These are phyloP conservation scores for Apamea crenata DNA, from an alignment of 2,888 invertebrate genomes.

Conservation along the genomic window DNA sequence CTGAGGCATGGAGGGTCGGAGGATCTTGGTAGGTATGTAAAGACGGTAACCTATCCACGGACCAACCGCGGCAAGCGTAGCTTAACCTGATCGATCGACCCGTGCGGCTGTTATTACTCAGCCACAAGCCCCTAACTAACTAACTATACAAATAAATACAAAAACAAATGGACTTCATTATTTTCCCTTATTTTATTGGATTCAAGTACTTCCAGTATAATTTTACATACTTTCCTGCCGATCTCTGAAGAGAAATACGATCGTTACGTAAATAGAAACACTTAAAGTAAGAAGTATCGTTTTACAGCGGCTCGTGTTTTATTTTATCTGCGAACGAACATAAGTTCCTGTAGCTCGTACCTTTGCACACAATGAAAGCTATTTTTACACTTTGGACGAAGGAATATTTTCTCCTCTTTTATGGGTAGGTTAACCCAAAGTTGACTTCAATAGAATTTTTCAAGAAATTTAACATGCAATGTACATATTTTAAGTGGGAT, in stretches of 20 bases:
- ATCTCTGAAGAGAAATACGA: constrained; percentile 45
- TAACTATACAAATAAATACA: neutral
- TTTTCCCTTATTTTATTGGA: constrained; percentile 12
- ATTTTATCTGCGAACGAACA: constrained; percentile 45
- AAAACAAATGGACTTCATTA: neutral
- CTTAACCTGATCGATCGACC: too few species aligned
- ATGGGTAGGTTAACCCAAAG: neutral
- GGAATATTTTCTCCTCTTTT: constrained; percentile 8
- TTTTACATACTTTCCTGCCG: constrained; percentile 3
- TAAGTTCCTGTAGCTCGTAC: constrained; percentile 32
- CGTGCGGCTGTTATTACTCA: too few species aligned
- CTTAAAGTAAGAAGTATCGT: constrained; percentile 57
- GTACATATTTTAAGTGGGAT: neutral
- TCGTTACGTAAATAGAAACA: constrained; percentile 49
- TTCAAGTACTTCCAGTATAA: constrained; percentile 13
- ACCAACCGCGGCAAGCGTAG: too few species aligned
- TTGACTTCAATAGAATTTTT: neutral
- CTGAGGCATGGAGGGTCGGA: too few species aligned
- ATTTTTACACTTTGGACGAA: constrained; percentile 43
- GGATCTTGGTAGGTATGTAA: too few species aligned
- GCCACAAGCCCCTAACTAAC: too few species aligned
- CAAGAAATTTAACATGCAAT: neutral
- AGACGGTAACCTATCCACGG: too few species aligned
- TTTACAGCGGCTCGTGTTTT: constrained; percentile 52
- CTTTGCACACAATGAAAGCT: constrained; percentile 43